Percentiles rank a stretch among this genome's conserved stretches.
These are phyloP conservation scores for Drosophila kambysellisi DNA, from an alignment of 2,888 invertebrate genomes.

Conservation along the genomic window DNA sequence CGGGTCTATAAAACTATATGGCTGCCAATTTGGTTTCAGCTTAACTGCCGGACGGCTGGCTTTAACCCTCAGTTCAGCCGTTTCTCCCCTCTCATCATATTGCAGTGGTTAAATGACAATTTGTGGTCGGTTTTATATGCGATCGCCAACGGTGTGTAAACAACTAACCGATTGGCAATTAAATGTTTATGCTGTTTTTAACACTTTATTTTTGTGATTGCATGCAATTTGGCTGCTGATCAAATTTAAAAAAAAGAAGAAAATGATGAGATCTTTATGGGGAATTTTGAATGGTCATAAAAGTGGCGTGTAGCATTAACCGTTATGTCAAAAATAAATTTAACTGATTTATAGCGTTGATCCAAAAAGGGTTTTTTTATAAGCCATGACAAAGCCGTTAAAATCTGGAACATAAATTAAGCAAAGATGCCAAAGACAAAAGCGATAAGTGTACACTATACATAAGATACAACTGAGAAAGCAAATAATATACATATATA, in stretches of 20 bases:
- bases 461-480: conserved; percentile 44
- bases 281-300: conserved; percentile 56
- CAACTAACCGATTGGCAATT: conserved; percentile 61
- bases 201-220: conserved; percentile 63
- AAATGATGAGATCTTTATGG: conserved; percentile 28
- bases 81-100: conserved; percentile 30
- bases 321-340: conserved; percentile 45
- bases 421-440: conserved; percentile 74
- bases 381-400: conserved; percentile 54
- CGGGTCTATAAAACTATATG: conserved; percentile 69
- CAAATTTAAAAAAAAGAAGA: conserved; percentile 14
- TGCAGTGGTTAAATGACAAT: conserved; percentile 71
- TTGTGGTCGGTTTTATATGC: conserved; percentile 64
- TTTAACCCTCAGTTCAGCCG: conserved; percentile 13
- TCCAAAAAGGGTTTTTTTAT: conserved; percentile 59
- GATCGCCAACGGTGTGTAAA: conserved; percentile 41
- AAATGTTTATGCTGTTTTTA: conserved; percentile 72
- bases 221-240: conserved; percentile 56
- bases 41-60: conserved; percentile 19
- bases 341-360: conserved; percentile 70
- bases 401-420: conserved; percentile 72
- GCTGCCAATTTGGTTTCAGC: conserved; percentile 54
- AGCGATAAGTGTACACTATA: conserved; percentile 52
- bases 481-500: conserved; percentile 42
- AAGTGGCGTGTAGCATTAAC: conserved; percentile 56